Evolutionary conservation across 2,888 invertebrate genomes (phyloP), one percentile per base, ranked within the genome.

Genomic region (Scaeva pyrastri): DNA sequence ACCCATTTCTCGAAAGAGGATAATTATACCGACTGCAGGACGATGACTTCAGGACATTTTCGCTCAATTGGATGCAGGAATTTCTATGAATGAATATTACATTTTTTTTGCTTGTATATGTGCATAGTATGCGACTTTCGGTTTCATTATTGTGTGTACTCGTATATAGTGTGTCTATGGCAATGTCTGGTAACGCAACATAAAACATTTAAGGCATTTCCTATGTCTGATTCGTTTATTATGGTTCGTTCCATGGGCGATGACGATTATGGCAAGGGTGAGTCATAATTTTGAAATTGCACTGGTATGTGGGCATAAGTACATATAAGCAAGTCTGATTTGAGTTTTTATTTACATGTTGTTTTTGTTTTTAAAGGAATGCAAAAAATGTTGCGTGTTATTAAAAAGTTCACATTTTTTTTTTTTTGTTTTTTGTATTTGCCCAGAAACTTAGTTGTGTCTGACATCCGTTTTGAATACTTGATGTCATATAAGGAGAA

Each of bases 321-420:
- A 48, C 19, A 21, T 5, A 48, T 6, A 23, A 52, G 52, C 21
- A 21, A 50, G 21, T 50, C 23, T 23, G 19, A 50, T 50, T 12
- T 50, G 0, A 23, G 19, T 11, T 11, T 48, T 48, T 48, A 31
- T 31, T 7, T 31, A 21, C 8, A 50, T 64, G 66, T 48, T 12
- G 19, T 39, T 21, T 16, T 36, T 7, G n/a, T n/a, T n/a, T n/a
- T n/a, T n/a, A n/a, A n/a, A 39, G 58, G 71, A 58, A 66, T 75
- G 66, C 58, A 79, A 75, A n/a, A n/a, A n/a, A 75, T 84, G 74
- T 75, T 84, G 84, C 84, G 84, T 84, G 84, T 75, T 79, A 71
- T 79, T 66, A 64, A 84, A 75, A 84, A 72, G 36, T 84, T 79
- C 52, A 62, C 72, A 80, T 80, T 70, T 43, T 74, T 45, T n/a